Conservation (phyloP, 1,140 invertebrate genomes). For the Drosophila setifemur region DNA sequence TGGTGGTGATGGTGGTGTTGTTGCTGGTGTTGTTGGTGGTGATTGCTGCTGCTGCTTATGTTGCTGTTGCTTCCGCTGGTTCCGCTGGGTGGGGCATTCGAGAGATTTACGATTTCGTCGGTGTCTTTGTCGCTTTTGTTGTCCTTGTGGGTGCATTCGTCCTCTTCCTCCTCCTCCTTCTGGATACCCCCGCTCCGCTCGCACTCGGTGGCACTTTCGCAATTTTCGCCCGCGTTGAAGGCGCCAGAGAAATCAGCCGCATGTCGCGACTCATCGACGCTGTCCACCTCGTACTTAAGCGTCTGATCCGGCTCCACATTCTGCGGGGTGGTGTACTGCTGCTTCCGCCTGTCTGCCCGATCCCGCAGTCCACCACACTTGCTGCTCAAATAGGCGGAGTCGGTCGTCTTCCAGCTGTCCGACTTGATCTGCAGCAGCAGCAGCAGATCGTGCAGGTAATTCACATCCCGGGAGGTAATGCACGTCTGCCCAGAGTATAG, state of each 20-base stretch:
- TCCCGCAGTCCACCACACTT: slow-evolving; percentile 76
- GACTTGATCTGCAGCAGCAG: slow-evolving; percentile 92
- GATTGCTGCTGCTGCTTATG: slow-evolving; percentile 38
- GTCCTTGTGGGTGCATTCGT: slow-evolving; percentile 60
- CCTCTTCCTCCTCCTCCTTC: slow-evolving; percentile 47
- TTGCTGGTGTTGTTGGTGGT: slow-evolving; percentile 33
- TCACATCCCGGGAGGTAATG: slow-evolving; percentile 90
- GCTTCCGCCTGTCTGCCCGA: slow-evolving; percentile 66
- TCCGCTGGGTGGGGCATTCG: slow-evolving; percentile 62
- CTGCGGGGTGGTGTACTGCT: slow-evolving; percentile 48
- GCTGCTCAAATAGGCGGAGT: slow-evolving; percentile 71
- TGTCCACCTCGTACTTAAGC: slow-evolving; percentile 68
- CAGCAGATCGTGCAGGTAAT: slow-evolving; percentile 90
- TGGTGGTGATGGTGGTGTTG: slow-evolving; percentile 16
- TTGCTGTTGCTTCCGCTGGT: slow-evolving; percentile 44
- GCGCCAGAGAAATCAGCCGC: slow-evolving; percentile 40
- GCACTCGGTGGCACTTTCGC: slow-evolving; percentile 49
- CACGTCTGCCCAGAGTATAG: slow-evolving; percentile 92
- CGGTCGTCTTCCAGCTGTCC: slow-evolving; percentile 85
- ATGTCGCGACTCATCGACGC: slow-evolving; percentile 59
- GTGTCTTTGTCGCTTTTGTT: slow-evolving; percentile 74
- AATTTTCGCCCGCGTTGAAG: slow-evolving; percentile 52
- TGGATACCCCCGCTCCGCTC: slow-evolving; percentile 8
- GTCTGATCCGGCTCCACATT: slow-evolving; percentile 59
- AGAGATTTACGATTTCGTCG: slow-evolving; percentile 71